A percentile compares a stretch with the other conserved stretches of the same genome.
Evolutionary conservation across 2,888 invertebrate genomes (phyloP).

Genomic region (Linnaemya tessellans): DNA sequence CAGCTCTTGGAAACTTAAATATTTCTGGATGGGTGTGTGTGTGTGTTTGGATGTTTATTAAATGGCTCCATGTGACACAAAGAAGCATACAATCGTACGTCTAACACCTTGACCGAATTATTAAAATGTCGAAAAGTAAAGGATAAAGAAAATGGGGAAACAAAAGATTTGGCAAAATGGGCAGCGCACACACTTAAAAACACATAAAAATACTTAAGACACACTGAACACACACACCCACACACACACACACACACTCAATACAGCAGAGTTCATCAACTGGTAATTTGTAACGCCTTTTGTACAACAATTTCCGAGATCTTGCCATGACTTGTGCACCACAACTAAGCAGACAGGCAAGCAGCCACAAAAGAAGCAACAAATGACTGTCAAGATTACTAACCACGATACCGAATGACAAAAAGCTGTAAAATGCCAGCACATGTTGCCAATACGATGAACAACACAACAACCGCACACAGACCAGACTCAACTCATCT

Average conservation of each 20-base stretch:
- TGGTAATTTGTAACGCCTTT: conserved; percentile 67
- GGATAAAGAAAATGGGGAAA: neutral
- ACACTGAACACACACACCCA: neutral
- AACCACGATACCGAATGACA: conserved; percentile 67
- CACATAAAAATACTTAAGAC: conserved; percentile 21
- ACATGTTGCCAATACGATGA: conserved; percentile 53
- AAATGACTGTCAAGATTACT: conserved; percentile 75
- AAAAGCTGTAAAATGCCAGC: conserved; percentile 49
- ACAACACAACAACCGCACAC: neutral
- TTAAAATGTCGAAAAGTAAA: conserved; percentile 1
- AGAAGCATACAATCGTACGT: neutral
- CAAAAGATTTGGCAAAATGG: neutral
- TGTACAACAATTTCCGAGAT: conserved; percentile 66
- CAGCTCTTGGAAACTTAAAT: neutral
- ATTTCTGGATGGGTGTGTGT: neutral
- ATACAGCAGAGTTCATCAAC: conserved; percentile 14
- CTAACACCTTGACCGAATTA: conserved; percentile 53
- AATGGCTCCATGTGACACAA: neutral
- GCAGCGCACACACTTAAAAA: neutral
- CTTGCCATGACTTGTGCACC: conserved; percentile 29
- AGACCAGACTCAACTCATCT: too few relatives aligned
- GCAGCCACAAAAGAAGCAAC: conserved; percentile 73
- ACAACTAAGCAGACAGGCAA: conserved; percentile 61
- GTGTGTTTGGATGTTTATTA: conserved; percentile 15
- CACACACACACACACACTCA: neutral